Conservation (phyloP, 2,113 vertebrate species). For the Steatornis caripensis region DNA sequence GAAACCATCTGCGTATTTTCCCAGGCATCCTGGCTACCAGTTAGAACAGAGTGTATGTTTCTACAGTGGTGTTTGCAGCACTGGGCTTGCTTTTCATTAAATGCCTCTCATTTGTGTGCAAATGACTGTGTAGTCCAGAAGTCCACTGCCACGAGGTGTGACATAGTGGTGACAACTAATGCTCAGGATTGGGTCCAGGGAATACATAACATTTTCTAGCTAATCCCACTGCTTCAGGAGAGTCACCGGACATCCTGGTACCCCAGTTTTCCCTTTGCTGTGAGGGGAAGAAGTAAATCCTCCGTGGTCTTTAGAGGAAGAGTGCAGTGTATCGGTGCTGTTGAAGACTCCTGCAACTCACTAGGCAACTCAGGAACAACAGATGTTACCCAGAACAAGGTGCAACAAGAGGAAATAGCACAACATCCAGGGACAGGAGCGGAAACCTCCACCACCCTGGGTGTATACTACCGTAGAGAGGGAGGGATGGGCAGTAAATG, state of each 20-base stretch:
- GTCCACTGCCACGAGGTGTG: background rate
- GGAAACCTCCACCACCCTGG: background rate
- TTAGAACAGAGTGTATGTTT: background rate
- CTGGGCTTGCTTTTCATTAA: background rate
- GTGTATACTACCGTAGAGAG: background rate
- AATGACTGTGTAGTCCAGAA: background rate
- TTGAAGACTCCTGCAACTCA: background rate
- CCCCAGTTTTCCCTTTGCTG: background rate
- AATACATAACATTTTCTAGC: background rate
- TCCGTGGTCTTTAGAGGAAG: background rate
- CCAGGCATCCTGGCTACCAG: background rate
- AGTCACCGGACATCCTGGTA: background rate
- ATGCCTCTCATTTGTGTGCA: background rate
- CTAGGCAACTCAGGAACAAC: background rate
- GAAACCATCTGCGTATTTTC: conserved; percentile 29
- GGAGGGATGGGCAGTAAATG: background rate
- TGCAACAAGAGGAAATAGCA: background rate
- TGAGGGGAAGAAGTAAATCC: background rate
- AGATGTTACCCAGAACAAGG: background rate
- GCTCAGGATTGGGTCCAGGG: background rate
- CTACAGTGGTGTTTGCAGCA: background rate
- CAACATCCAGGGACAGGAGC: background rate
- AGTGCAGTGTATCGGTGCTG: background rate
- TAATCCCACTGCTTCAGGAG: background rate
- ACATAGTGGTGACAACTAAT: background rate